Percentiles rank a stretch among this genome's conserved stretches.
Conservation (phyloP, 2,888 invertebrate genomes). For the Lasioglossum morio region DNA sequence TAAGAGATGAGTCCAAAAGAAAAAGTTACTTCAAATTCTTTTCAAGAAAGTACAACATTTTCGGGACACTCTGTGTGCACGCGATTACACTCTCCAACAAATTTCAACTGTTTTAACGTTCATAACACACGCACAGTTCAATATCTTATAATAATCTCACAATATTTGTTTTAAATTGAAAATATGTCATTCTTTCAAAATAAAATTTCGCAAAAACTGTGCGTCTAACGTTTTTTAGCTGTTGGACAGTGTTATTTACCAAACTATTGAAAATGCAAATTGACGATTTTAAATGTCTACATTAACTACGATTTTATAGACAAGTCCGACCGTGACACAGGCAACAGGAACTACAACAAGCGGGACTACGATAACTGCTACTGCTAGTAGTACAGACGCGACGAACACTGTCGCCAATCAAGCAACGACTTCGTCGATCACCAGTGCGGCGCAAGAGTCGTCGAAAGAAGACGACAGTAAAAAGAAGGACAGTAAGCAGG, state of each 20-base stretch:
- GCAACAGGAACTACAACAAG: slow-evolving; percentile 75
- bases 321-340: slow-evolving; percentile 58
- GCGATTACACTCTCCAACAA: no score
- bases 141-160: no score
- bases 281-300: not conserved
- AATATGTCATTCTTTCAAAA: no score
- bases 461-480: slow-evolving; percentile 88
- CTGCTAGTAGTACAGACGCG: slow-evolving; percentile 62
- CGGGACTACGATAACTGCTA: slow-evolving; percentile 77
- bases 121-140: no score
- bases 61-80: not conserved
- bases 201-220: no score
- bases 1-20: not conserved
- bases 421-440: slow-evolving; percentile 61
- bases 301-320: slow-evolving; percentile 34
- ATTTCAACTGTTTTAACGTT: no score
- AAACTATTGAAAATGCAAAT: not conserved
- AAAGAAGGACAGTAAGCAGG: slow-evolving; percentile 91
- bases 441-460: slow-evolving; percentile 77
- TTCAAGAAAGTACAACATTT: not conserved
- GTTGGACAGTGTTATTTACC: no score
- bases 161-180: no score
- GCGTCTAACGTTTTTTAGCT: no score
- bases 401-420: slow-evolving; percentile 60
- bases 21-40: not conserved